Conservation (phyloP, 2,888 invertebrate species). For the Harpalus rufipes region DNA sequence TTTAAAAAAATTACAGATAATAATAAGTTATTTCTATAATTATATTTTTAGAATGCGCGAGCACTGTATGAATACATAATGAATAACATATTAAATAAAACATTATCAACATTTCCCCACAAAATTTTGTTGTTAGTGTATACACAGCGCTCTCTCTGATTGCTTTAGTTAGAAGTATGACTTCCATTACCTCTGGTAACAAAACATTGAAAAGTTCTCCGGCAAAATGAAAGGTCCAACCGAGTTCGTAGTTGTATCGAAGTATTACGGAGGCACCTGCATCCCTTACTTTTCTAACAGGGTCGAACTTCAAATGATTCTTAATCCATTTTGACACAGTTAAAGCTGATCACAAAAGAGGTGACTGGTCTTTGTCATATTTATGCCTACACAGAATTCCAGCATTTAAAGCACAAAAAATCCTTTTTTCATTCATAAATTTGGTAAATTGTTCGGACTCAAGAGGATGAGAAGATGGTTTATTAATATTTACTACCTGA, state of each 20-base stretch:
- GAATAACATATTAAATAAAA: too few relatives aligned
- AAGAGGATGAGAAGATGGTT: constrained; percentile 22
- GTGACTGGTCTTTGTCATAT: constrained; percentile 48
- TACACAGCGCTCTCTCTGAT: neutral
- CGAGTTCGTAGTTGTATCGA: constrained; percentile 19
- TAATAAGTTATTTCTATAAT: too few relatives aligned
- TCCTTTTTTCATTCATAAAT: constrained; percentile 52
- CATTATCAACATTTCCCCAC: too few relatives aligned
- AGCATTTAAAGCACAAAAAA: constrained; percentile 46
- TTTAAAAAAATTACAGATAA: too few relatives aligned
- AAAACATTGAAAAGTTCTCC: constrained; percentile 31
- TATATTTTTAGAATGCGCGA: too few relatives aligned
- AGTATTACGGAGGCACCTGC: constrained; percentile 40
- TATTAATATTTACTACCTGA: constrained; percentile 45
- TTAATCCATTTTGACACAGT: constrained; percentile 52
- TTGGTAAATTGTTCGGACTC: constrained; percentile 25
- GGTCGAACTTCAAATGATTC: constrained; percentile 38
- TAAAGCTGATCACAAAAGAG: constrained; percentile 22
- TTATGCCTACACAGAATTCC: constrained; percentile 47
- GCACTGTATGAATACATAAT: too few relatives aligned
- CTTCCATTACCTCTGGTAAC: neutral
- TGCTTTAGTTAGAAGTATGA: constrained; percentile 6
- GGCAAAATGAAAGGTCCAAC: constrained; percentile 25
- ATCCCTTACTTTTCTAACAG: constrained; percentile 21
- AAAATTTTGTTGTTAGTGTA: too few relatives aligned